phyloP scores from a whole-genome alignment of 2,113 vertebrate species.

The Delphinapterus leucas region DNA sequence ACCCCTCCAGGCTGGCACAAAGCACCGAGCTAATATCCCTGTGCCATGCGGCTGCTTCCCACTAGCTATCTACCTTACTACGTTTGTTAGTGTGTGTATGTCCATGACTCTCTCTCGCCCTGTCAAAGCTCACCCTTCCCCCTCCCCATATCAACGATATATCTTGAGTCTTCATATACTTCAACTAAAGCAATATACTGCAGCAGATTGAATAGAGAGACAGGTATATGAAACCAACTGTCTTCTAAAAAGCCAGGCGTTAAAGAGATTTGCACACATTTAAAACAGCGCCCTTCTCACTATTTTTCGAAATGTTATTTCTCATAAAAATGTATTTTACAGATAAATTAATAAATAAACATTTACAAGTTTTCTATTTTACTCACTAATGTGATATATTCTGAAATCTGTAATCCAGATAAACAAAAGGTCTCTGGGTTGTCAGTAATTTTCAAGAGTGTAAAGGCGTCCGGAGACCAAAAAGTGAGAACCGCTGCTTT shows the following conservation, averaged over 20 bases:
- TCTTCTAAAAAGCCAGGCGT: not conserved
- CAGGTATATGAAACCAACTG: not conserved
- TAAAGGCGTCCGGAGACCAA: not conserved
- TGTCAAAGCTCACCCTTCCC: no score
- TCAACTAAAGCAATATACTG: not conserved
- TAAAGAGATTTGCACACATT: not conserved
- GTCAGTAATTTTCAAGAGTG: not conserved
- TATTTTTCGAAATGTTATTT: not conserved
- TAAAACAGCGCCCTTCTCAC: not conserved
- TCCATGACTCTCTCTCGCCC: no score
- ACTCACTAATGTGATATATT: not conserved
- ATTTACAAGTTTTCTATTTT: not conserved
- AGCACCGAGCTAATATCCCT: no score
- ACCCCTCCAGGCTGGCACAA: no score
- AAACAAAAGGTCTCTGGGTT: not conserved
- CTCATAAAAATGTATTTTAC: not conserved
- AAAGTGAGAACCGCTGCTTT: not conserved
- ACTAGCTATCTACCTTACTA: no score
- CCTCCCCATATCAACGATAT: no score
- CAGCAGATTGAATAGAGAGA: not conserved
- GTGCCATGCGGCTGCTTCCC: no score
- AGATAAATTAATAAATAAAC: not conserved
- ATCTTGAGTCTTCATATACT: not conserved
- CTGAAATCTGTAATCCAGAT: not conserved
- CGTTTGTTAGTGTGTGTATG: no score